Conservation (phyloP, 2,888 invertebrate species). For the Orchesella flavescens region DNA sequence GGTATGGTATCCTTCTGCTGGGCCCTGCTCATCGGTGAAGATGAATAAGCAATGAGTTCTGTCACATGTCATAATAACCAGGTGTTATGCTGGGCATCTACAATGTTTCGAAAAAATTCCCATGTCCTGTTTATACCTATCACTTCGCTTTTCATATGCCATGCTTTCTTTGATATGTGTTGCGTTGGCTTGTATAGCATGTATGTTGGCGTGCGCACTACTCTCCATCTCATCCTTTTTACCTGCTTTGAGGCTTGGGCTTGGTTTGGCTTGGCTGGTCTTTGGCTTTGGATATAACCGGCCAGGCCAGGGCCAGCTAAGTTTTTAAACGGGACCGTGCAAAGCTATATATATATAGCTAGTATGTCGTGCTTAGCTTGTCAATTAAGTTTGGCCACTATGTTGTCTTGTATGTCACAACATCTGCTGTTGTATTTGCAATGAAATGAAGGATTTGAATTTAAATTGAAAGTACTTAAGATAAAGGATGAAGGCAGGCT, state of each 20-base stretch:
- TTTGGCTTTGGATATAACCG: too few relatives aligned
- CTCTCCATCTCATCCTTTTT: background rate
- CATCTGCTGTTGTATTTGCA: conserved; percentile 46
- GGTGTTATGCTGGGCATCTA: conserved; percentile 44
- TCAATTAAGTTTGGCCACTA: conserved; percentile 43
- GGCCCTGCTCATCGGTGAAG: background rate
- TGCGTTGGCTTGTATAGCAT: background rate
- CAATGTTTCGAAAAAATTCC: conserved; percentile 30
- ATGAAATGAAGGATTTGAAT: conserved; percentile 1
- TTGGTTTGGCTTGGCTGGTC: background rate
- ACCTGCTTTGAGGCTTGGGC: background rate
- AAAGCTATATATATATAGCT: background rate
- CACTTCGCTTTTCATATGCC: conserved; percentile 51
- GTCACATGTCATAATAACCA: conserved; percentile 45
- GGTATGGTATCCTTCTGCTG: background rate
- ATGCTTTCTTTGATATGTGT: conserved; percentile 27
- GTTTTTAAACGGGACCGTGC: too few relatives aligned
- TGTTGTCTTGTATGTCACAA: conserved; percentile 46
- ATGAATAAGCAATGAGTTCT: background rate
- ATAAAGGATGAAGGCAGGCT: background rate
- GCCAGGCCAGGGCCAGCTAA: too few relatives aligned
- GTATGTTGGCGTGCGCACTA: background rate
- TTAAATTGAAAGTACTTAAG: too few relatives aligned
- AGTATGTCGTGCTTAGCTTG: conserved; percentile 39
- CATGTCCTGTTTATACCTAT: conserved; percentile 51